phyloP scores from a whole-genome alignment of 2,888 invertebrate genomes.

The Pterostichus madidus region DNA sequence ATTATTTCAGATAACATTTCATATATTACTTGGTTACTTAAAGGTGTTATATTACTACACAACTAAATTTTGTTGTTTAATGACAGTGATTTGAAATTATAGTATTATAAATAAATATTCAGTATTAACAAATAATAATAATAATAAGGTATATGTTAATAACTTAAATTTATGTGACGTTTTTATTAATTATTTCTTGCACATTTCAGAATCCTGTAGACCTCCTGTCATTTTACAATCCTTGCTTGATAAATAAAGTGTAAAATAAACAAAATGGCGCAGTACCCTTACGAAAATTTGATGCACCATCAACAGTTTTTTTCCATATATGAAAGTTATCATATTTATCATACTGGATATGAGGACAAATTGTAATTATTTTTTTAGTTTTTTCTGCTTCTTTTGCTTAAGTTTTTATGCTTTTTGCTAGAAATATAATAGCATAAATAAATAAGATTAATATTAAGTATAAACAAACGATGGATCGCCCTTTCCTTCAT shows the following conservation, averaged over 20 bases:
- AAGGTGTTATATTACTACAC: no score
- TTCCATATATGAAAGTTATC: constrained; percentile 68
- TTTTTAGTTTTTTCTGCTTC: constrained; percentile 68
- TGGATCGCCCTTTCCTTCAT: no score
- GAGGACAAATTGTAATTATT: constrained; percentile 72
- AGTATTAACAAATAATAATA: background rate
- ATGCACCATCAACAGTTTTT: constrained; percentile 21
- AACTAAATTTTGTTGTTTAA: background rate
- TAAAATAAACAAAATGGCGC: constrained; percentile 32
- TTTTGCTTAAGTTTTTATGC: no score
- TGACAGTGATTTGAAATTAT: background rate
- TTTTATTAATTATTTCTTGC: constrained; percentile 24
- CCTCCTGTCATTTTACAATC: background rate
- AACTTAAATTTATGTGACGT: background rate
- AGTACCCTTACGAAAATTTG: constrained; percentile 51
- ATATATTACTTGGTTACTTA: no score
- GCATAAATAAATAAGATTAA: background rate
- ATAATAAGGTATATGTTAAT: no score
- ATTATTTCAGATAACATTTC: no score
- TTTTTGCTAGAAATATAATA: constrained; percentile 1
- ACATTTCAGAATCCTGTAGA: constrained; percentile 39
- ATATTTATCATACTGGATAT: constrained; percentile 67
- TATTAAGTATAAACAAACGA: background rate
- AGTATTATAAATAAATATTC: background rate
- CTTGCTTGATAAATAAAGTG: background rate